phyloP scores from a whole-genome alignment of 1,140 invertebrate genomes.

The Chironomus striatipennis region DNA sequence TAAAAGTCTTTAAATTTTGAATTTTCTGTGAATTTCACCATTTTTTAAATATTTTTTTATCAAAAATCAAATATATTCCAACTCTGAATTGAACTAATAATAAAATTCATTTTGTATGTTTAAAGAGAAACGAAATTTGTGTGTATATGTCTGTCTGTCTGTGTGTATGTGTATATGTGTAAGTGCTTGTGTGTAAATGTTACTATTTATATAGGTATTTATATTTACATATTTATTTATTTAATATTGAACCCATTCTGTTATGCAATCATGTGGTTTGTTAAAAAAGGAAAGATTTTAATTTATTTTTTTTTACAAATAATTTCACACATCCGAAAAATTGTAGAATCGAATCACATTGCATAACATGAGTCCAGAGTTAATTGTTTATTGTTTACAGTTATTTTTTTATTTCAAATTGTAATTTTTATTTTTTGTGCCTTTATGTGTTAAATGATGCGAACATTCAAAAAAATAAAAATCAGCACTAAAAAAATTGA shows the following conservation, averaged over 20 bases:
- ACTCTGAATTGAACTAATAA: too few relatives aligned
- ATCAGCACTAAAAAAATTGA: too few relatives aligned
- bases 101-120: too few relatives aligned
- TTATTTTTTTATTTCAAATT: not conserved
- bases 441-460: not conserved
- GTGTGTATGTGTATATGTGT: not conserved
- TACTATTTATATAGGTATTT: not conserved
- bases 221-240: conserved; percentile 7
- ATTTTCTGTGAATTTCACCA: too few relatives aligned
- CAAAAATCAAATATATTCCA: too few relatives aligned
- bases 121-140: too few relatives aligned
- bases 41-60: too few relatives aligned
- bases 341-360: not conserved
- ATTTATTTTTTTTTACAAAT: not conserved
- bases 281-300: not conserved
- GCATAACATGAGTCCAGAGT: not conserved
- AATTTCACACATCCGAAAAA: not conserved
- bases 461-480: too few relatives aligned
- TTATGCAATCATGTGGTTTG: conserved; percentile 7
- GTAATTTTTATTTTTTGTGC: not conserved
- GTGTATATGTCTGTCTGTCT: not conserved
- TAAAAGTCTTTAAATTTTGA: too few relatives aligned
- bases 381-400: not conserved
- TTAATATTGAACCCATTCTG: conserved; percentile 5
- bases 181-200: not conserved